Base-by-base conservation (phyloP, 2,113 vertebrate species). In the Melospiza georgiana region DNA sequence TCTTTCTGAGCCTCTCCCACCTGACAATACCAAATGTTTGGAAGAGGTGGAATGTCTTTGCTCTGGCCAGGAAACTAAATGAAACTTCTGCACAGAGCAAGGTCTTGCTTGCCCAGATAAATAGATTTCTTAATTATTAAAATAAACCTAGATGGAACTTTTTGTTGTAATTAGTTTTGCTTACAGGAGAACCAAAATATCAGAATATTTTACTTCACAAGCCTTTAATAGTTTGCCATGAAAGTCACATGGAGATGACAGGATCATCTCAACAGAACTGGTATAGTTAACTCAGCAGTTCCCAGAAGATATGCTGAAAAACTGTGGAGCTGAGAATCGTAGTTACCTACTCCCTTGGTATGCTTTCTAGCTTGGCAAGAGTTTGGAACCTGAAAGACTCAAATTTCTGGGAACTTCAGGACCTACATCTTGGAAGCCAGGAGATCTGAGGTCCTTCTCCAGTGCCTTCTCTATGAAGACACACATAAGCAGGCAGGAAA, bases 261-360 rank as follows among this genome's bases (percentile, higher is more conserved):
- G 0, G 0, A 46, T 31, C 17, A 65, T 37, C 28, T 23, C 44
- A 31, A 16, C 11, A 41, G 33, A n/a, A 54, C 35, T 55, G 15
- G 3, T 13, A 7, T 17, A 30, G 27, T 57, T 30, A 69, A 8
- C 8, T 57, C 41, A 57, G 13, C 25, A 43, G 30, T 41, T 85
- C 31, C 52, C 15, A 55, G 25, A 49, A 58, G 19, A 31, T 35
- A 48, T 19, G 5, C 10, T 81, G 61, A 69, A 78, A 84, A 88
- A 62, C 15, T 16, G 5, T 20, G n/a, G 10, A 81, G 18, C 20
- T 69, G 44, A 31, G 55, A 84, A 57, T 19, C 0, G 0, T 25
- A 55, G 30, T 48, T 62, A 78, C 19, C 25, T 69, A 7, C 14
- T 87, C 20, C 8, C 10, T 76, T 43, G 19, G 3, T 48, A 27